A percentile compares a stretch with the other conserved stretches of the same genome.
Evolutionary conservation across 2,797 vertebrate species (phyloP).

Genomic region (Myiothlypis coronata): DNA sequence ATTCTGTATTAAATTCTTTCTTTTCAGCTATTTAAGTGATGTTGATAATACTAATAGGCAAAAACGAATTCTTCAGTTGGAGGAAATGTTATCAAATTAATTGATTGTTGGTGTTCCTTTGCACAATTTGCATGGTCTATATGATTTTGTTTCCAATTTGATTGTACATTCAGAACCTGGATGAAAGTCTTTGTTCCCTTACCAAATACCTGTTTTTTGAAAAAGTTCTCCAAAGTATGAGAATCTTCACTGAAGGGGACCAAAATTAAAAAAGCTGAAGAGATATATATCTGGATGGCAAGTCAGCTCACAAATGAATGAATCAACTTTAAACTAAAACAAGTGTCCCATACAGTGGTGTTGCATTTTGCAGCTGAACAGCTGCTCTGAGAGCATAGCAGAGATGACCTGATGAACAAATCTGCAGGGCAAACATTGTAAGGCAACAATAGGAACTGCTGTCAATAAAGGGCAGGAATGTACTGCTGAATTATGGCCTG

Average conservation of each 20-base stretch:
- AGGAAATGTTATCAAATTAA: neutral
- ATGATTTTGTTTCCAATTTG: neutral
- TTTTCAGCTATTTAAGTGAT: neutral
- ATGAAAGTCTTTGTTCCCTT: neutral
- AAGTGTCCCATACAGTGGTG: neutral
- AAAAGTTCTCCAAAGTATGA: neutral
- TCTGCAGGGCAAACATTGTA: neutral
- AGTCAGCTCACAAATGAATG: neutral
- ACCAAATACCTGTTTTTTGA: neutral
- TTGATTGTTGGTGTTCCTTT: neutral
- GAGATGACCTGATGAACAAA: neutral
- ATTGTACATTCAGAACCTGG: neutral
- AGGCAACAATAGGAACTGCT: neutral
- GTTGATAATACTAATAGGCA: neutral
- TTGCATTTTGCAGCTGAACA: neutral
- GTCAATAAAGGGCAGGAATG: neutral
- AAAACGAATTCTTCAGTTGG: neutral
- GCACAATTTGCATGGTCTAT: neutral
- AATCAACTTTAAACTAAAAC: neutral
- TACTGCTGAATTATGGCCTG: neutral
- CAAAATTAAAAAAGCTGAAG: neutral
- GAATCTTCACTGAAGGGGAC: neutral
- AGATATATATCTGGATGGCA: neutral
- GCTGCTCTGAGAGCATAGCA: neutral
- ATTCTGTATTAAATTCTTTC: neutral